Evolutionary conservation across 2,888 invertebrate species (phyloP).

Genomic region (Lampropteryx suffumata): DNA sequence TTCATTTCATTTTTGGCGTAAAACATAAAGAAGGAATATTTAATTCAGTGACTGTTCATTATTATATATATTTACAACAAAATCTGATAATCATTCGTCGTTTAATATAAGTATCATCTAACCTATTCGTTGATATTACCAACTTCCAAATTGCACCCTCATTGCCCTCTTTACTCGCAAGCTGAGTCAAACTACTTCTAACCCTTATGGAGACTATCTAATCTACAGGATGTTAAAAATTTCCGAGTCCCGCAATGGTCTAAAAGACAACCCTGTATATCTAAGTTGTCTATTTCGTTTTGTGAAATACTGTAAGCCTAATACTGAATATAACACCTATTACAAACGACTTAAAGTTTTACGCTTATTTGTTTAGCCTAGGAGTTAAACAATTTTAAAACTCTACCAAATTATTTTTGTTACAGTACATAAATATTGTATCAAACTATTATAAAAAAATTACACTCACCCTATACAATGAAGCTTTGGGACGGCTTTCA

Average conservation of each 20-base stretch:
- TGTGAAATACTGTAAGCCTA: too few relatives aligned
- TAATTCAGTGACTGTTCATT: too few relatives aligned
- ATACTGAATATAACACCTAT: too few relatives aligned
- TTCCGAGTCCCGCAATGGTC: not conserved
- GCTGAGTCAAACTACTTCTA: constrained; percentile 13
- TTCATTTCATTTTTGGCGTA: too few relatives aligned
- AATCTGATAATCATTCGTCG: not conserved
- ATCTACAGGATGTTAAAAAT: constrained; percentile 1
- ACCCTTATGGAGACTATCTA: constrained; percentile 21
- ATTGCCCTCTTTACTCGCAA: constrained; percentile 14
- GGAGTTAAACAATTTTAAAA: too few relatives aligned
- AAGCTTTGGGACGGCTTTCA: constrained; percentile 31
- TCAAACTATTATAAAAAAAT: not conserved
- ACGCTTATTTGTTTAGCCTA: too few relatives aligned
- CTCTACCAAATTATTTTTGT: too few relatives aligned
- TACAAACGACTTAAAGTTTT: too few relatives aligned
- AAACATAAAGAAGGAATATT: too few relatives aligned
- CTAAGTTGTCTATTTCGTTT: too few relatives aligned
- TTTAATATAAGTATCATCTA: not conserved
- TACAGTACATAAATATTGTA: not conserved
- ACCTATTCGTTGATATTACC: constrained; percentile 8
- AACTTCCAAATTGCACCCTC: constrained; percentile 17
- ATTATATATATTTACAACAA: not conserved
- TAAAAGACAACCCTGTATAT: too few relatives aligned
- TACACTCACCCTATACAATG: constrained; percentile 19